These are phyloP conservation scores for Cheumatopsyche charites DNA, from an alignment of 1,140 invertebrate species.

Conservation along the genomic window DNA sequence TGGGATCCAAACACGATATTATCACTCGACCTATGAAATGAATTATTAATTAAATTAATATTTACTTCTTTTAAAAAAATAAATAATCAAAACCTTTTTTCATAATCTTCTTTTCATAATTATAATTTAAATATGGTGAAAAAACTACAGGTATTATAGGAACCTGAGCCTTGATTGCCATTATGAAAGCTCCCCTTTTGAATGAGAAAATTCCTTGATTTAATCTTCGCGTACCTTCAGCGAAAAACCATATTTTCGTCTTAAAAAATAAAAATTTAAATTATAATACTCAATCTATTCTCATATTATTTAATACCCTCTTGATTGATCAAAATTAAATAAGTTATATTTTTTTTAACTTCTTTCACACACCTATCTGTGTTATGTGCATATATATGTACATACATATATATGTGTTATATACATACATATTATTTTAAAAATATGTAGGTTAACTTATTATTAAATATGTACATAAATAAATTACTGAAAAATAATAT, in stretches of 20 bases:
- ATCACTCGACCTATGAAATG: conserved; percentile 70
- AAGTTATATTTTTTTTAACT: too few species aligned
- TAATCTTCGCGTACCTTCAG: conserved; percentile 66
- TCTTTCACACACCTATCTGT: too few species aligned
- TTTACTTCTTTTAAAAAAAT: conserved; percentile 46
- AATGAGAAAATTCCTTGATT: conserved; percentile 61
- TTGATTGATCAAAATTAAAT: too few species aligned
- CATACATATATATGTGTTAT: too few species aligned
- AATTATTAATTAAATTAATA: background rate
- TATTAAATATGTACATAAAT: too few species aligned
- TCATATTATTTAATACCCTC: too few species aligned
- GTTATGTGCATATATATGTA: too few species aligned
- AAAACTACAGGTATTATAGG: conserved; percentile 75
- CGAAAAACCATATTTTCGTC: conserved; percentile 70
- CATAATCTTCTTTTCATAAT: conserved; percentile 56
- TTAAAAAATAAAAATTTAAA: too few species aligned
- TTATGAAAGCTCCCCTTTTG: conserved; percentile 79
- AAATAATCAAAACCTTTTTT: conserved; percentile 53
- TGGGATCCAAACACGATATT: conserved; percentile 77
- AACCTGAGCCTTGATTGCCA: conserved; percentile 73
- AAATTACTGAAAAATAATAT: too few species aligned
- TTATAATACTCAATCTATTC: too few species aligned
- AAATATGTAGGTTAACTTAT: too few species aligned
- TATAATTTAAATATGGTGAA: conserved; percentile 68
- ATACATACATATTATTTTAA: too few species aligned